A percentile compares a stretch with the other conserved stretches of the same genome.
These are phyloP conservation scores for Gambusia affinis DNA, from an alignment of 2,113 vertebrate species.

Conservation along the genomic window DNA sequence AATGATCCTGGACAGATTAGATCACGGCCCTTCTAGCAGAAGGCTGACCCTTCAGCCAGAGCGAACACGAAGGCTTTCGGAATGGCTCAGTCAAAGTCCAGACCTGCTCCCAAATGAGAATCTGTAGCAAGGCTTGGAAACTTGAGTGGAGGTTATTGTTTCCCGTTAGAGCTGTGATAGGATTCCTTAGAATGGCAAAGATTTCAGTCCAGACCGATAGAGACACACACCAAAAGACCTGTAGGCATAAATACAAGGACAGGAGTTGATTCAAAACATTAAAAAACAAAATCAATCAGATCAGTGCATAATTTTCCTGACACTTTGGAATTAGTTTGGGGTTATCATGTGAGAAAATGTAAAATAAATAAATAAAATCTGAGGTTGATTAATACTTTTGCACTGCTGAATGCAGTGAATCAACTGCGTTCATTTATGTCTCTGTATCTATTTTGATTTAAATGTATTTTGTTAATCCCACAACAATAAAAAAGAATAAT, in stretches of 20 bases:
- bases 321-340: no score
- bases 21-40: not conserved
- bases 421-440: not conserved
- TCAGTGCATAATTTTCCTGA: no score
- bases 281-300: no score
- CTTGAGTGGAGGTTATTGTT: no score
- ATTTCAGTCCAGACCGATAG: not conserved
- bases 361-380: not conserved
- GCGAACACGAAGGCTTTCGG: not conserved
- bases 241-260: not conserved
- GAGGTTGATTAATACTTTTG: not conserved
- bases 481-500: not conserved
- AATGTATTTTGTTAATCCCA: not conserved
- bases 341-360: no score
- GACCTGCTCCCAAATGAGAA: not conserved
- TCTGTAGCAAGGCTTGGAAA: not conserved
- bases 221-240: not conserved
- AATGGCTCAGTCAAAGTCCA: not conserved
- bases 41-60: not conserved
- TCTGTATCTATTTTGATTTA: not conserved
- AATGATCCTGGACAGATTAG: not conserved
- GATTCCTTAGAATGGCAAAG: not conserved
- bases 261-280: no score
- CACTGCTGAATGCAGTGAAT: not conserved
- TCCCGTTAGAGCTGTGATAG: no score